Percentiles rank a stretch among this genome's conserved stretches.
phyloP scores from a whole-genome alignment of 2,113 vertebrate genomes.

The Corythoichthys haematopterus region DNA sequence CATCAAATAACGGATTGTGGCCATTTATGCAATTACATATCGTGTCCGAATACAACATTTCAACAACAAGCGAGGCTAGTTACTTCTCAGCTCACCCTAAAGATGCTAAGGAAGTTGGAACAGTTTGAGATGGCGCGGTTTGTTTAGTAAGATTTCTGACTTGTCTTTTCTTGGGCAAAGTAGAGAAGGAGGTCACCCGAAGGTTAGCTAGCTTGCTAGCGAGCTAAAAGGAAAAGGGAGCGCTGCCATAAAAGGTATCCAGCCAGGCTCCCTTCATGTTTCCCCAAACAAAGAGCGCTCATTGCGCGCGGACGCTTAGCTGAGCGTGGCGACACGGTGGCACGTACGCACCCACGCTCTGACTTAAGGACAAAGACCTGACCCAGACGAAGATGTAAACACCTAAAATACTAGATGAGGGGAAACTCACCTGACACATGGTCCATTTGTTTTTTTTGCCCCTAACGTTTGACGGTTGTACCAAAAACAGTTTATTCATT shows the following conservation, averaged over 20 bases:
- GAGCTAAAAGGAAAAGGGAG: neutral
- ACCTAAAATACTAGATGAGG: too few relatives aligned
- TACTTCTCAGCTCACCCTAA: neutral
- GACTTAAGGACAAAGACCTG: too few relatives aligned
- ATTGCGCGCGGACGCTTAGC: neutral
- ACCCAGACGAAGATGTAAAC: too few relatives aligned
- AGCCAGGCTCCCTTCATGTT: neutral
- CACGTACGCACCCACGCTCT: too few relatives aligned
- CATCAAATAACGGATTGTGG: too few relatives aligned
- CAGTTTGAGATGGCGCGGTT: neutral
- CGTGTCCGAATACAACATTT: too few relatives aligned
- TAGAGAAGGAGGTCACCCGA: neutral
- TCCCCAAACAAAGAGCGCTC: neutral
- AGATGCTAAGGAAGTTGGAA: neutral
- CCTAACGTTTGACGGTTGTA: too few relatives aligned
- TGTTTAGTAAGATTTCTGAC: neutral
- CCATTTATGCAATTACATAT: too few relatives aligned
- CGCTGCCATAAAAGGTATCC: neutral
- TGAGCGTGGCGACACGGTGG: neutral
- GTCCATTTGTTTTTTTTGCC: too few relatives aligned
- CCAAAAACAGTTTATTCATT: too few relatives aligned
- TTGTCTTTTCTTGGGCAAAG: neutral
- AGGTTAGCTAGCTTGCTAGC: neutral
- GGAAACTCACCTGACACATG: too few relatives aligned
- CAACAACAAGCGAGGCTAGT: neutral